Evolutionary conservation across 2,797 vertebrate species (phyloP), one percentile per base, ranked within the genome.

Genomic region (Knipowitschia caucasica): DNA sequence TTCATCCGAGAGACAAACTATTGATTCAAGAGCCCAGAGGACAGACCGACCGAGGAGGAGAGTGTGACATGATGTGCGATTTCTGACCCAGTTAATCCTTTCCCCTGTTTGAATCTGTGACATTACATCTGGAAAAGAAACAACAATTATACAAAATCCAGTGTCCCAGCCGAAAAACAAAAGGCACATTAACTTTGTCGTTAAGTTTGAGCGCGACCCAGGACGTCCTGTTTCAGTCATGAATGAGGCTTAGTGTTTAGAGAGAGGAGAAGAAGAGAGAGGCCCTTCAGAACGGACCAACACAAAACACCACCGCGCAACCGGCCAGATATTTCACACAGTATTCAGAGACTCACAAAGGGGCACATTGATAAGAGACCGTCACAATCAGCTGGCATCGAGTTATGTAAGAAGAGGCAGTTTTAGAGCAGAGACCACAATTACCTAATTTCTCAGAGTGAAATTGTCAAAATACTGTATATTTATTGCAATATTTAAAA

Each of bases 171-270:
- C n/a, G 12, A 33, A n/a, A 33, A 33, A 33, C 12, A 31, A 25
- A 43, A 15, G 0, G 5, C 39, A 9, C 7, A n/a, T 2, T 25
- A 43, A 26, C 40, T 7, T 24, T 29, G 25, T 4, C 18, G 43
- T 20, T n/a, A 24, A 27, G 24, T 45, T 45, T 27, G 24, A 26
- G 14, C 4, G 42, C 24, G 29, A 20, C 17, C 17, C 27, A 18
- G 45, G 45, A 20, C 27, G 17, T 47, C 27, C 45, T 31, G 45
- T 47, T 47, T 20, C 45, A 47, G 45, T 47, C 26, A 47, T 47
- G 45, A 47, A 47, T 47, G 21, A 26, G 4, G 26, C 45, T 11
- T 27, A 30, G 45, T 47, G 45, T 47, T 26, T 18, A 15, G 17
- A 4, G 20, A 12, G 18, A 23, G 38, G 21, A 6, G 7, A 25